Base-by-base conservation (phyloP, 2,888 invertebrate genomes). In the Brachynemurus nebulosus region DNA sequence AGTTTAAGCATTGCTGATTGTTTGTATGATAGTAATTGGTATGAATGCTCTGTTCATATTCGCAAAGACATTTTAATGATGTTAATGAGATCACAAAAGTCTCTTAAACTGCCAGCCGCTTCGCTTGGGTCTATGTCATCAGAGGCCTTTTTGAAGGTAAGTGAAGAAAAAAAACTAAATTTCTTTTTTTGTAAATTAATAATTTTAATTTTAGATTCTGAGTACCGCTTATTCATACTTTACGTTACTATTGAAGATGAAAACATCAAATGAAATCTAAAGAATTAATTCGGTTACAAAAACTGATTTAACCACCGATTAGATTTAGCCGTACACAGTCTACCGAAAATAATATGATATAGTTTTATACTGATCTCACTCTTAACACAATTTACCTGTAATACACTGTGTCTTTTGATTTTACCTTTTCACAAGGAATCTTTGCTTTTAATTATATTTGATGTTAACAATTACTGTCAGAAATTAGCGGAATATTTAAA, bases 51-150 rank as follows among this genome's bases (percentile, higher is more conserved):
- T 4, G 14, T 36, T 18, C 7, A 8, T 2, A 7, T 36, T 12
- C 36, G 17, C 6, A 36, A 36, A 11, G 36, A 36, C n/a, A 3
- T 36, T 6, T 16, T 36, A 36, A 18, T 36, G 3, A 36, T 36
- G 36, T 11, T 36, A 36, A 36, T 36, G 36, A 17, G 36, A 2
- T 36, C 36, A 16, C 36, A 36, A 7, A 36, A 36, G n/a, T 17
- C 36, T 9, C 11, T 36, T 11, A 17, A 17, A 9, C n/a, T 36
- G n/a, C n/a, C 12, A 16, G 36, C 36, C 2, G 17, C 36, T n/a
- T 36, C 36, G n/a, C 19, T 36, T 18, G 36, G 36, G n/a, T 11
- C 19, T 18, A 36, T 36, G 36, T 36, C 36, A 18, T 36, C 19
- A 12, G 18, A 36, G 11, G n/a, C 36, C 5, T 36, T 36, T 36